A percentile compares a stretch with the other conserved stretches of the same genome.
These are phyloP conservation scores for Portunus trituberculatus DNA, from an alignment of 1,140 invertebrate species.

Conservation along the genomic window DNA sequence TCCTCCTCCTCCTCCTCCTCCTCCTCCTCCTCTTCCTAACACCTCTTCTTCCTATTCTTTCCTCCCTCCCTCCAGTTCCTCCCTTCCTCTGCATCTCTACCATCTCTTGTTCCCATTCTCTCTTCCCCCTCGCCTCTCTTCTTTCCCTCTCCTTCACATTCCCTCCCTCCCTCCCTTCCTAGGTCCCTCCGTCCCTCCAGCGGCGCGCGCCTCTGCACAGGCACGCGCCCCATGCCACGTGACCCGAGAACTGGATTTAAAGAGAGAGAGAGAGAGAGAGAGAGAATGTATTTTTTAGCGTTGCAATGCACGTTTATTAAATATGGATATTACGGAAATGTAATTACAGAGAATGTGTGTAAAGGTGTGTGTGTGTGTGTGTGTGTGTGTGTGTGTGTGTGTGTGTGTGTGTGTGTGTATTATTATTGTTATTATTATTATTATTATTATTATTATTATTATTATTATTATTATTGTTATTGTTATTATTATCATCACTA, in stretches of 20 bases:
- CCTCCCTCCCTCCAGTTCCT: not conserved
- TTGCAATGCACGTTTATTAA: not conserved
- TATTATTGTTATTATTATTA: too few species aligned
- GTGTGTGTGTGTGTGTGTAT: not conserved
- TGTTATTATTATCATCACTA: too few species aligned
- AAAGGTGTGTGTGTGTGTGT: not conserved
- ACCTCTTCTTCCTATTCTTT: not conserved
- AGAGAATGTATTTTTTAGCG: not conserved
- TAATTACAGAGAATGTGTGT: not conserved
- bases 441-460: too few species aligned
- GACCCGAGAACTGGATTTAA: not conserved
- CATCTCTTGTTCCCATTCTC: too few species aligned
- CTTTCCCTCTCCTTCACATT: not conserved
- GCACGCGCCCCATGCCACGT: not conserved
- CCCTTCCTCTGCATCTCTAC: not conserved
- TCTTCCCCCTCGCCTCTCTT: not conserved
- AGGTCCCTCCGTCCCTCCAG: not conserved
- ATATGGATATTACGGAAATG: not conserved
- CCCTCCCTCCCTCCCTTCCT: not conserved
- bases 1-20: not conserved
- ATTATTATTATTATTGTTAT: too few species aligned
- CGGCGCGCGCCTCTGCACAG: not conserved
- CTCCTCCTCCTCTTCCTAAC: not conserved
- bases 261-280: not conserved
- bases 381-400: not conserved